Base-by-base conservation (phyloP, 2,888 invertebrate species). In the Cecidostiba fungosa region DNA sequence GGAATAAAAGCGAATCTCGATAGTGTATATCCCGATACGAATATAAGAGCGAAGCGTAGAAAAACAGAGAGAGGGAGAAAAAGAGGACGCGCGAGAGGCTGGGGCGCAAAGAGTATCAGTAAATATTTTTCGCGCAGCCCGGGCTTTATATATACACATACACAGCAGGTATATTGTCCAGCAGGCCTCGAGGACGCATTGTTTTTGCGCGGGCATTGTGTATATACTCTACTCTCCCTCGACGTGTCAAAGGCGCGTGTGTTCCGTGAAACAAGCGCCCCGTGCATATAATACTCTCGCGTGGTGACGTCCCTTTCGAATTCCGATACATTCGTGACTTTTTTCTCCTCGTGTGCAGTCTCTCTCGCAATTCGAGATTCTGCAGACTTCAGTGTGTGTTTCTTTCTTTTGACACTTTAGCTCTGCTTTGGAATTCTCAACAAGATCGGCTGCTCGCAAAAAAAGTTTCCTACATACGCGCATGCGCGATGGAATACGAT, bases 131-230 rank as follows among this genome's bases (percentile, higher is more conserved):
- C 59, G 43, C 69, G 23, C 36, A 16, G 39, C 79, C 23, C 47
- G 77, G 79, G 78, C 36, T 77, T 72, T 29, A 73, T 69, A 62
- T 43, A 19, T 23, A n/a, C n/a, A 3, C 62, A 1, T 66, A 43
- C 66, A 32, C 14, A 4, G 3, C 16, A 19, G 8, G 54, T 6
- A n/a, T 0, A 59, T 47, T 62, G 54, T 59, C 23, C 50, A 26
- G 84, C 90, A 90, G 88, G 89, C 89, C 88, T 73, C 90, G 89
- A 87, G 88, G 87, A 87, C 73, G 88, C 89, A 90, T 89, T 91
- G 91, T 85, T 78, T 66, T 62, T 43, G 39, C 76, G 70, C 59
- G 23, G 32, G 77, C 39, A 72, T 83, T 59, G 77, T 47, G 87
- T 86, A 87, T 89, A 59, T 23, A 59, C 59, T 10, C 12, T 50